phyloP scores from a whole-genome alignment of 2,888 invertebrate species.

The Parnassius mnemosyne region DNA sequence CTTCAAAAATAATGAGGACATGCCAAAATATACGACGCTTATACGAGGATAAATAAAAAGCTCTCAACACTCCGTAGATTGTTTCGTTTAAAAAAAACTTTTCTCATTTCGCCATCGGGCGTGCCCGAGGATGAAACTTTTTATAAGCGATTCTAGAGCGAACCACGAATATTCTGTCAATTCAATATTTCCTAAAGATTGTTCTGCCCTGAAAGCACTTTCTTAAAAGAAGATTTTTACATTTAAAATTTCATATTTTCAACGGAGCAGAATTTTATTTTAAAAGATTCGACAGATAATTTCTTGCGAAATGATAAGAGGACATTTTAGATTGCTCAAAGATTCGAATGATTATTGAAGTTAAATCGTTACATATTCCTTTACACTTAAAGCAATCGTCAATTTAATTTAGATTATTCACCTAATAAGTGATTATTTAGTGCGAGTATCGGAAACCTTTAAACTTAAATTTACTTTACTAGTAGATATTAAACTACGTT shows the following conservation, averaged over 20 bases:
- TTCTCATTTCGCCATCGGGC: constrained; percentile 58
- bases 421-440: no score
- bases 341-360: no score
- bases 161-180: constrained; percentile 44
- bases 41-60: constrained; percentile 28
- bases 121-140: constrained; percentile 40
- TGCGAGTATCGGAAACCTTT: no score
- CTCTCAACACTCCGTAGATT: constrained; percentile 37
- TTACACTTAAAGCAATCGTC: no score
- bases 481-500: no score
- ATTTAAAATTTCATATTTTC: constrained; percentile 2
- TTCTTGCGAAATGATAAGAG: no score
- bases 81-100: constrained; percentile 63
- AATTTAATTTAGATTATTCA: no score
- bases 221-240: constrained; percentile 16
- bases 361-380: no score
- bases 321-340: no score
- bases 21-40: constrained; percentile 7
- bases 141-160: constrained; percentile 40
- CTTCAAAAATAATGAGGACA: constrained; percentile 13
- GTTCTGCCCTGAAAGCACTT: constrained; percentile 2
- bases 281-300: background rate
- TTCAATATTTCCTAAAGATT: constrained; percentile 39
- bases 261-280: constrained; percentile 1
- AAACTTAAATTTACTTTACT: no score